These are phyloP conservation scores for Drosophila sturtevanti DNA, from an alignment of 1,140 invertebrate species.

Conservation along the genomic window DNA sequence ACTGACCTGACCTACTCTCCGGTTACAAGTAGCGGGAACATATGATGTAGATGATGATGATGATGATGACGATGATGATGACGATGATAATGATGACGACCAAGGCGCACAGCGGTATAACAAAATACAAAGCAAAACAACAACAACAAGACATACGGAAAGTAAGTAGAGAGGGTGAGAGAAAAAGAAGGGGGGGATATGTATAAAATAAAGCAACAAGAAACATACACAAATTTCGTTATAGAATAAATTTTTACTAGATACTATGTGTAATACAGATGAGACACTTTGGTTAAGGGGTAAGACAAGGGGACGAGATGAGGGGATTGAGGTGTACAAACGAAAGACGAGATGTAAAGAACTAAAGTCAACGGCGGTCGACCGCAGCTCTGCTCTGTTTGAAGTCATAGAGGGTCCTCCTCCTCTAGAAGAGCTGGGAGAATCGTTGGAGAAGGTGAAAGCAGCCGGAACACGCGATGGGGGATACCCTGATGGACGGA, in stretches of 20 bases:
- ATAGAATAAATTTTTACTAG: slow-evolving; percentile 57
- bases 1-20: slow-evolving; percentile 79
- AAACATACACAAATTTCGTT: slow-evolving; percentile 51
- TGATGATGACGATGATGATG: slow-evolving; percentile 19
- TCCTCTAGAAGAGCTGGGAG: slow-evolving; percentile 19
- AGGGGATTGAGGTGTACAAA: no score
- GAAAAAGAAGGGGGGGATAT: no score
- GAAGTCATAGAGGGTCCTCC: slow-evolving; percentile 45
- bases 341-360: background rate
- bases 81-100: slow-evolving; percentile 23
- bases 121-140: slow-evolving; percentile 41
- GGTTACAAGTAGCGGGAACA: slow-evolving; percentile 32
- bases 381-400: slow-evolving; percentile 42
- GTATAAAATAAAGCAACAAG: background rate
- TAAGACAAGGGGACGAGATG: background rate
- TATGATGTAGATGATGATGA: slow-evolving; percentile 1
- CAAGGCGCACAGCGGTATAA: slow-evolving; percentile 53
- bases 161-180: slow-evolving; percentile 29
- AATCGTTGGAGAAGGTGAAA: background rate
- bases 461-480: slow-evolving; percentile 47
- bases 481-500: slow-evolving; percentile 60
- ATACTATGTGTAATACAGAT: slow-evolving; percentile 39
- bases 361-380: slow-evolving; percentile 44
- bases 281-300: slow-evolving; percentile 21
- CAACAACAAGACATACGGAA: slow-evolving; percentile 28